Evolutionary conservation across 1,140 invertebrate species (phyloP), one percentile per base, ranked within the genome.

Genomic region (Drosophila varians): DNA sequence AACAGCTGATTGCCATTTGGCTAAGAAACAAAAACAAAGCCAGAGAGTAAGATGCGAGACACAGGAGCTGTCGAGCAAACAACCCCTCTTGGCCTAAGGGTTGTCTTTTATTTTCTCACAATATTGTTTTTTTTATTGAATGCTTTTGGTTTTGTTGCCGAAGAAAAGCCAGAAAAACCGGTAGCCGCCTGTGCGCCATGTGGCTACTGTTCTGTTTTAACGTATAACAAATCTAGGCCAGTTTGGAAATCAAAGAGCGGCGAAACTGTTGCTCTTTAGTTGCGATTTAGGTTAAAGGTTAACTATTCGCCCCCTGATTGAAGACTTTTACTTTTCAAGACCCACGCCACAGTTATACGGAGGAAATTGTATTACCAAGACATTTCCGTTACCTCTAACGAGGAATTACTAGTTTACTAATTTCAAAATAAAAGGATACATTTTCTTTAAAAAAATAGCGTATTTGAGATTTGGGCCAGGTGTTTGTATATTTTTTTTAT

Each of bases 211-310:
- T 45, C 14, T 18, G 40, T 23, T 45, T n/a, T 25, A 60, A 31
- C 16, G 58, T 64, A 54, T 18, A 69, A 53, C 34, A 52, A 31
- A 34, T 14, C 28, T 55, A 57, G 36, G 14, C 36, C 60, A 68
- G 46, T 60, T 47, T 3, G 14, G 4, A n/a, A 38, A 66, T 54
- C 51, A 55, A 70, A 78, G 65, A 83, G 69, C 80, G 56, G 47
- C 42, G 74, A 54, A 79, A 77, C 82, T 86, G 80, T 84, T 84
- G 79, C 80, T 74, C 56, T 73, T 71, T 60, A 38, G 34, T 68
- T 62, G 52, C 74, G 70, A 87, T 87, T 88, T 87, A 75, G 82
- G 82, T 87, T 87, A 87, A 87, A 82, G 82, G 77, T 88, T 77
- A 87, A 71, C 57, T 57, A 19, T 42, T 23, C 58, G 26, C 72